A percentile compares a stretch with the other conserved stretches of the same genome.
Evolutionary conservation across 2,888 invertebrate genomes (phyloP).

Genomic region (Nephrotoma flavescens): DNA sequence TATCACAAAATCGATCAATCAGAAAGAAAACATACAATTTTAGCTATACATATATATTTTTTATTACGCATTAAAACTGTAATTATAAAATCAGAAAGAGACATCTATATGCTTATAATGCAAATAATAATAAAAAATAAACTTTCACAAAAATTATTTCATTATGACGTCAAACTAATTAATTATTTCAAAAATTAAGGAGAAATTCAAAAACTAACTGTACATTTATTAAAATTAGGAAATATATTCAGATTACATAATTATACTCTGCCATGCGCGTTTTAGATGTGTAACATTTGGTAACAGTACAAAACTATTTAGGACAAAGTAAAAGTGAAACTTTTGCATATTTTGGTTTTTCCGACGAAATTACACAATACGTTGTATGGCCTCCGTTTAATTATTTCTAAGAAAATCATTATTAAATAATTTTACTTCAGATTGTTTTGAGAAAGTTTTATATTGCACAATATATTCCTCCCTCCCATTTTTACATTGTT

Average conservation of each 20-base stretch:
- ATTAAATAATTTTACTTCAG: background rate
- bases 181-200: background rate
- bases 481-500: background rate
- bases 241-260: background rate
- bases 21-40: background rate
- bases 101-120: background rate
- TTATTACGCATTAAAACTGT: background rate
- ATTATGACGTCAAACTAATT: background rate
- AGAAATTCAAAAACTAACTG: background rate
- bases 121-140: background rate
- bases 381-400: background rate
- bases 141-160: constrained; percentile 3
- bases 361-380: background rate
- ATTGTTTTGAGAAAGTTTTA: background rate
- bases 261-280: background rate
- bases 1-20: background rate
- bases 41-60: background rate
- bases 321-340: constrained; percentile 5
- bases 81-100: background rate
- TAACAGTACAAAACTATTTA: background rate
- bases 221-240: background rate
- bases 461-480: background rate
- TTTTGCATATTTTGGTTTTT: background rate
- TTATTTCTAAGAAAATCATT: background rate
- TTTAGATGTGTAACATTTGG: background rate